Conservation (phyloP, 2,888 invertebrate genomes). For the Drosophila parthenogenetica region DNA sequence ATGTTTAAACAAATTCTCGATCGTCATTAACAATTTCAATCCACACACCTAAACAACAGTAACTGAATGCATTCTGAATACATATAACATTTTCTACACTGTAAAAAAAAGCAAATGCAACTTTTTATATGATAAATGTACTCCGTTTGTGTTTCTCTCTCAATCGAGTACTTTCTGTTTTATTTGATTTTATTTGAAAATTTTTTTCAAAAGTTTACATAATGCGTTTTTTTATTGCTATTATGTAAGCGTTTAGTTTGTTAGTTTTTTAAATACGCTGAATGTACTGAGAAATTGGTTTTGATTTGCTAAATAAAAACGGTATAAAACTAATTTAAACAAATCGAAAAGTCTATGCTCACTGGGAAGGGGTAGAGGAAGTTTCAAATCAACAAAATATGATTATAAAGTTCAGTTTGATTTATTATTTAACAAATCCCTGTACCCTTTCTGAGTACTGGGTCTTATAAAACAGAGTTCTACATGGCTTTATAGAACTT, state of each 20-base stretch:
- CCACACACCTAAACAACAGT: conserved; percentile 22
- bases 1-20: conserved; percentile 47
- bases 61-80: conserved; percentile 55
- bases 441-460: too few relatives aligned
- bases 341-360: conserved; percentile 17
- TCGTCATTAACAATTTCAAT: conserved; percentile 41
- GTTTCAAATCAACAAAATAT: neutral
- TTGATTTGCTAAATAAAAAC: conserved; percentile 82
- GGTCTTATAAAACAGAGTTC: neutral
- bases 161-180: conserved; percentile 50
- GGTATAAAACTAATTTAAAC: conserved; percentile 81
- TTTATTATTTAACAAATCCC: too few relatives aligned
- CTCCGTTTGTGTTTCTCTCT: conserved; percentile 52
- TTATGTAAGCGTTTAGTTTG: conserved; percentile 77
- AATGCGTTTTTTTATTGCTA: conserved; percentile 68
- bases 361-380: neutral
- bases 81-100: conserved; percentile 74
- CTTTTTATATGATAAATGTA: conserved; percentile 67
- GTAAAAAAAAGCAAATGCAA: conserved; percentile 72
- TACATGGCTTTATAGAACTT: conserved; percentile 64
- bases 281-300: conserved; percentile 81
- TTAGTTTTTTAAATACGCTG: conserved; percentile 80
- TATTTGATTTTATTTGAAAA: conserved; percentile 18
- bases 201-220: conserved; percentile 58
- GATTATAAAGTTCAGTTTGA: too few relatives aligned